phyloP scores from a whole-genome alignment of 2,888 invertebrate species.

The Leptodirus hochenwartii region DNA sequence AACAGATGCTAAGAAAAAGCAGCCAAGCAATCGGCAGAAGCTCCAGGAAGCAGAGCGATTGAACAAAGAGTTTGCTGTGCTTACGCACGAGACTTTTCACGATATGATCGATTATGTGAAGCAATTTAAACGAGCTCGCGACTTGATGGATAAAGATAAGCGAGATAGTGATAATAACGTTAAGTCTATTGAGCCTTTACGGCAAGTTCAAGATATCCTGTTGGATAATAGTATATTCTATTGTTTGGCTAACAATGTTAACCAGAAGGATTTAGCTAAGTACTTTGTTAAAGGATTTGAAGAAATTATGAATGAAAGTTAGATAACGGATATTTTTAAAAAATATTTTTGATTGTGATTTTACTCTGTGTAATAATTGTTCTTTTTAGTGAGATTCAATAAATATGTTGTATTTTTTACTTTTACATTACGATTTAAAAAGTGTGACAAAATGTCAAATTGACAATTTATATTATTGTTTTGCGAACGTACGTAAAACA shows the following conservation, averaged over 20 bases:
- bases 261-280: slow-evolving; percentile 19
- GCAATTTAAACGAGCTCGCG: slow-evolving; percentile 8
- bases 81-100: slow-evolving; percentile 17
- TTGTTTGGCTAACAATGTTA: slow-evolving; percentile 21
- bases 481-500: too few relatives aligned
- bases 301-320: too few relatives aligned
- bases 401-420: too few relatives aligned
- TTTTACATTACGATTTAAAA: too few relatives aligned
- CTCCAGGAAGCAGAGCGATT: slow-evolving; percentile 13
- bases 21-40: slow-evolving; percentile 13
- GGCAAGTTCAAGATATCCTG: slow-evolving; percentile 18
- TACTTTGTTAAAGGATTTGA: too few relatives aligned
- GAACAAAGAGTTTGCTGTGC: slow-evolving; percentile 14
- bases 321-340: too few relatives aligned
- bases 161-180: too few relatives aligned
- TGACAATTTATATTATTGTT: too few relatives aligned
- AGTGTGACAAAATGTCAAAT: too few relatives aligned
- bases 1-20: slow-evolving; percentile 9
- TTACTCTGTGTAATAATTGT: too few relatives aligned
- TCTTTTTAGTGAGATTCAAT: too few relatives aligned
- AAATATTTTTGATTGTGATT: too few relatives aligned
- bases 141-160: not conserved
- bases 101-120: slow-evolving; percentile 12
- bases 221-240: slow-evolving; percentile 22
- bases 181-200: slow-evolving; percentile 7